Evolutionary conservation across 2,113 vertebrate genomes (phyloP).

Genomic region (Desmodus rotundus): DNA sequence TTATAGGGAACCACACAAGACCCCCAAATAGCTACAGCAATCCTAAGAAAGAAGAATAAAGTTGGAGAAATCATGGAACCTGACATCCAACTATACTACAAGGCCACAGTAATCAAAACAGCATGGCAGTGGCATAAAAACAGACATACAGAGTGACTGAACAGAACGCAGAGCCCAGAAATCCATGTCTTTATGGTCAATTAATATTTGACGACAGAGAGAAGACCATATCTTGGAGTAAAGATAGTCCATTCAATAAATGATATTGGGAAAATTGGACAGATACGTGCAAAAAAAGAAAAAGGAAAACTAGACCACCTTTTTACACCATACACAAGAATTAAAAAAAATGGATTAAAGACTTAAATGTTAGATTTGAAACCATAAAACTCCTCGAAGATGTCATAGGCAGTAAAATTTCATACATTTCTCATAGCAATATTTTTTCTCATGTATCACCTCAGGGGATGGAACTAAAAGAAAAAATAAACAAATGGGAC

Average conservation of each 20-base stretch:
- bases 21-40: too few relatives aligned
- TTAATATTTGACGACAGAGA: neutral
- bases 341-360: neutral
- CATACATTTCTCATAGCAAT: neutral
- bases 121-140: neutral
- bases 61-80: neutral
- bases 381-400: neutral
- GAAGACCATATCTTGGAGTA: too few relatives aligned
- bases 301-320: neutral
- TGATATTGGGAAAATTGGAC: neutral
- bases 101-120: neutral
- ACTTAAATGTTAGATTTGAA: neutral
- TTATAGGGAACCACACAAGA: too few relatives aligned
- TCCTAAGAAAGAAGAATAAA: neutral
- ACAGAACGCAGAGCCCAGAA: neutral
- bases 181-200: neutral
- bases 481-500: neutral
- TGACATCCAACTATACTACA: neutral
- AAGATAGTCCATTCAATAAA: neutral
- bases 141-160: neutral
- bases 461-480: neutral
- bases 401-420: neutral
- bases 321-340: neutral
- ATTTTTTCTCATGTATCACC: neutral
- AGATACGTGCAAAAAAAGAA: neutral